Evolutionary conservation across 1,140 invertebrate species (phyloP).

Genomic region (Aphelenchoides fujianensis): DNA sequence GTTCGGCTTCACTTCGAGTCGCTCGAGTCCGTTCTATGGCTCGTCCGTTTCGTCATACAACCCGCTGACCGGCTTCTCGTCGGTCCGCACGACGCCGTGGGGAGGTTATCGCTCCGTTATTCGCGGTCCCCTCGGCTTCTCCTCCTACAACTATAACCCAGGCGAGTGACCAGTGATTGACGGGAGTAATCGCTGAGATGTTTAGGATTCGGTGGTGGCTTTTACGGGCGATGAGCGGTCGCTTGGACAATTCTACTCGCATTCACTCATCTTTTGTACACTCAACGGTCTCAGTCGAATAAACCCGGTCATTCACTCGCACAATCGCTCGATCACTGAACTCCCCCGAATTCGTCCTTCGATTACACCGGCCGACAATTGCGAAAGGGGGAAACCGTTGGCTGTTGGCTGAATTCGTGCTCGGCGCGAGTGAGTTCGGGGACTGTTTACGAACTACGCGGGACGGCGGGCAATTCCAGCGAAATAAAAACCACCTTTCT

Average conservation of each 20-base stretch:
- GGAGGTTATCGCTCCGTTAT: background rate
- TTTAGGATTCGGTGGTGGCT: background rate
- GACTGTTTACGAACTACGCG: background rate
- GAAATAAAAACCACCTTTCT: background rate
- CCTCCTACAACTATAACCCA: background rate
- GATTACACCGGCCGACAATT: too few species aligned
- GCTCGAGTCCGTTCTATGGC: background rate
- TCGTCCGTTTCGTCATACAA: too few species aligned
- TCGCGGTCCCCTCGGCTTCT: background rate
- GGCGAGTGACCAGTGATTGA: background rate
- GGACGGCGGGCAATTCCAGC: background rate
- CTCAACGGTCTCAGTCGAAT: too few species aligned
- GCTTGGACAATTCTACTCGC: background rate
- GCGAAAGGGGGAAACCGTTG: background rate
- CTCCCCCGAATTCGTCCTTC: too few species aligned
- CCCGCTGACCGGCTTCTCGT: background rate
- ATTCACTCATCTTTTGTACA: too few species aligned
- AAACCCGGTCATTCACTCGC: too few species aligned
- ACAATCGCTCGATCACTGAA: too few species aligned
- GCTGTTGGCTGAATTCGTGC: conserved; percentile 2
- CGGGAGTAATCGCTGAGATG: background rate
- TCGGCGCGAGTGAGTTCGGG: background rate
- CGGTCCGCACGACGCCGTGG: background rate
- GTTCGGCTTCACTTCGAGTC: background rate
- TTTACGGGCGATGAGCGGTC: background rate